These are phyloP conservation scores for Sturnus vulgaris DNA, from an alignment of 2,113 vertebrate species.

Conservation along the genomic window DNA sequence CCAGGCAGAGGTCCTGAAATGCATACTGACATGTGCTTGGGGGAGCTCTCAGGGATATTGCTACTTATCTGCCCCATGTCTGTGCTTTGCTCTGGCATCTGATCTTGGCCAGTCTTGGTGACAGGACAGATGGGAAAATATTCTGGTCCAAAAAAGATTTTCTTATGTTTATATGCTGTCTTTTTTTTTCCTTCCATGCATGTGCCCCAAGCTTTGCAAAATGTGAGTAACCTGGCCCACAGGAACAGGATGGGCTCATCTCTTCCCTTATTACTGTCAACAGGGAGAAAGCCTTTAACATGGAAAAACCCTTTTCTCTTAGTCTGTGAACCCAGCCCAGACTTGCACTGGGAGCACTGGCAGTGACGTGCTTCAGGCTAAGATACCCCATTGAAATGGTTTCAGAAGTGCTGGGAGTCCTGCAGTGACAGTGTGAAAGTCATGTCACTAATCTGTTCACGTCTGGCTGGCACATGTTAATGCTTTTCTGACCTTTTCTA, in stretches of 20 bases:
- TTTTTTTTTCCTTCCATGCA: background rate
- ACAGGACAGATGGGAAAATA: background rate
- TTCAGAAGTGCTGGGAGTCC: background rate
- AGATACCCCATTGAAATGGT: background rate
- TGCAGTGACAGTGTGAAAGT: background rate
- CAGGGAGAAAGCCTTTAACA: conserved; percentile 7
- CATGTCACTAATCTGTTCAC: fast-evolving
- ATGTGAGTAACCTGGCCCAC: background rate
- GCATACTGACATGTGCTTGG: background rate
- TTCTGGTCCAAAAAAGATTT: background rate
- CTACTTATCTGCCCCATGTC: background rate
- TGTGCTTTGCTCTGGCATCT: background rate
- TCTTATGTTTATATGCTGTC: background rate
- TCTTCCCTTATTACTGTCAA: conserved; percentile 19
- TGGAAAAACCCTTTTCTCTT: conserved; percentile 4
- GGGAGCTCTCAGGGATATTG: background rate
- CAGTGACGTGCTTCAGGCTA: background rate
- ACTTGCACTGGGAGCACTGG: background rate
- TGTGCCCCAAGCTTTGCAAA: background rate
- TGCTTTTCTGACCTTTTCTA: background rate
- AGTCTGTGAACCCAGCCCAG: background rate
- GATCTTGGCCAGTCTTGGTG: background rate
- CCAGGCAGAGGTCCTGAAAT: background rate
- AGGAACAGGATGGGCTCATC: background rate
- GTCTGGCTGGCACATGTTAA: background rate